phyloP scores from a whole-genome alignment of 2,888 invertebrate genomes.

The Ophioninae sp. region DNA sequence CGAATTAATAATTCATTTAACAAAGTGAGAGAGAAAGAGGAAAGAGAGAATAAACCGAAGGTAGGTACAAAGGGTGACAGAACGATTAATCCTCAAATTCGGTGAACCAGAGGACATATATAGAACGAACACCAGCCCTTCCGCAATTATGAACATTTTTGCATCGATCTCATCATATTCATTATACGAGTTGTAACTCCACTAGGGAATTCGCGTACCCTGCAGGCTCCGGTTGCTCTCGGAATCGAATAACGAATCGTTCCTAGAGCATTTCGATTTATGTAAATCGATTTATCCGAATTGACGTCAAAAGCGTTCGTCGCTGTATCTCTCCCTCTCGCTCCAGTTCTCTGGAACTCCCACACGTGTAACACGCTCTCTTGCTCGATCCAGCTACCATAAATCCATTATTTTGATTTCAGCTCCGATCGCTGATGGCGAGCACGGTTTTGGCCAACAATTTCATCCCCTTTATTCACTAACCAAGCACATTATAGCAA shows the following conservation, averaged over 20 bases:
- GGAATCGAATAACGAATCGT: constrained; percentile 61
- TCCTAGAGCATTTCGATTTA: constrained; percentile 60
- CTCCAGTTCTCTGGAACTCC: neutral
- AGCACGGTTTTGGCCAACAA: constrained; percentile 74
- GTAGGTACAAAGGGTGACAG: constrained; percentile 5
- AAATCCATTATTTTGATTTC: constrained; percentile 40
- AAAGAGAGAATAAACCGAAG: neutral
- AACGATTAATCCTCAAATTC: neutral
- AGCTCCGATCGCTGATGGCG: constrained; percentile 57
- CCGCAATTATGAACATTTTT: constrained; percentile 50
- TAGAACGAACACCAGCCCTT: constrained; percentile 2
- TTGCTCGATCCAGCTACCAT: neutral
- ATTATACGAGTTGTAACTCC: constrained; percentile 45
- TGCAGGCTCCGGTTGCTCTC: neutral
- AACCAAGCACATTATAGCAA: constrained; percentile 69
- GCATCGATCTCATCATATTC: constrained; percentile 57
- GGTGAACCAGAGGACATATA: constrained; percentile 3
- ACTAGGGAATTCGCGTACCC: constrained; percentile 35
- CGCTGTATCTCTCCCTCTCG: constrained; percentile 31
- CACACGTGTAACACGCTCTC: neutral
- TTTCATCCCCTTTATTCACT: constrained; percentile 70
- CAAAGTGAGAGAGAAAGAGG: constrained; percentile 10
- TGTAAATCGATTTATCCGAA: constrained; percentile 60
- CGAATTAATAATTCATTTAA: constrained; percentile 1
- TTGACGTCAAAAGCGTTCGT: constrained; percentile 48